Evolutionary conservation across 2,888 invertebrate species (phyloP), one percentile per base, ranked within the genome.

Genomic region (Caenorhabditis japonica): DNA sequence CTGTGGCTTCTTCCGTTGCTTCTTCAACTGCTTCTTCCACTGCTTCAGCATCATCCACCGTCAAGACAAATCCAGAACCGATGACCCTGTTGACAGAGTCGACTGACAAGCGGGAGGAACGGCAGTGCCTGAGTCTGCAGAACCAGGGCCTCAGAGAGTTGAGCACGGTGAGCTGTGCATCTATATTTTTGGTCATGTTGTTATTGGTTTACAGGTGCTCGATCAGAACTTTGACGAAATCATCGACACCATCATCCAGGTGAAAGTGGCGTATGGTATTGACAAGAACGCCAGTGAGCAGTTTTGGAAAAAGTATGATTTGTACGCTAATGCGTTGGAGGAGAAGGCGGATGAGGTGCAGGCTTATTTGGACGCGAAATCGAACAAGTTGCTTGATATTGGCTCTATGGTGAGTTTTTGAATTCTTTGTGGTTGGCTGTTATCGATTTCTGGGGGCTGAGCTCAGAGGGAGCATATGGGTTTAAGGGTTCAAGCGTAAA

Each of bases 101-200:
- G 8, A 60, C 61, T 10, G 52, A 61, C 7, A 21, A 4, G 23
- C 53, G 53, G 4, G 62, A 62, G 30, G 46, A 53, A 13, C 25
- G 23, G 15, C 38, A 53, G 15, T 46, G 62, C 8, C 21, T 62
- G 13, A 17, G 23, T 19, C 52, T 53, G 3, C 62, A 62, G 30
- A 38, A 15, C 33, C 15, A 30, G 15, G 52, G 38, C 7, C 21
- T 62, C 30, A 4, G 15, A 1, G 53, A 53, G 21, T 23, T 62
- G 36, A n/a, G 23, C 34, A 27, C 23, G 12, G 58, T 46, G 36
- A n/a, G n/a, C n/a, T n/a, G n/a, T n/a, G n/a, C n/a, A n/a, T n/a
- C n/a, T n/a, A n/a, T n/a, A n/a, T n/a, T n/a, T n/a, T n/a, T n/a
- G n/a, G n/a, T n/a, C n/a, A n/a, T n/a, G n/a, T n/a, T n/a, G n/a